These are phyloP conservation scores for Neosilurus hyrtlii DNA, from an alignment of 2,797 vertebrate genomes.

Conservation along the genomic window DNA sequence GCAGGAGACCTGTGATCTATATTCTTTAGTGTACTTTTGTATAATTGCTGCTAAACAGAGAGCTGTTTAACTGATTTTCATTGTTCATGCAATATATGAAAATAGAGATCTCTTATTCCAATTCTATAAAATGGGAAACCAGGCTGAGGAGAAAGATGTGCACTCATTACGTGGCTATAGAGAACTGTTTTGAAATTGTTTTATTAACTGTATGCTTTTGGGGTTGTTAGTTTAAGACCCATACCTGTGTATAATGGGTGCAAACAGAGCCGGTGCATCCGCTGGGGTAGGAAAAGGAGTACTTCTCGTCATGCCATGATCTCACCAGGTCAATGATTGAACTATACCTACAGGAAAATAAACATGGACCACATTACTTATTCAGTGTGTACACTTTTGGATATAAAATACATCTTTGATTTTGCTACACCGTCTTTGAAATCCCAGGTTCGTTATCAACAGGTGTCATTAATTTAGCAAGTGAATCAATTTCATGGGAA, in stretches of 20 bases:
- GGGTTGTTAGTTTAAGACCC: neutral
- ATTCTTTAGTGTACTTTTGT: neutral
- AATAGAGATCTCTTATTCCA: too few relatives aligned
- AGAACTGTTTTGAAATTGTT: neutral
- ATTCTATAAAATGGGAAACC: neutral
- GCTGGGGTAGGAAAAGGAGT: slow-evolving; percentile 79
- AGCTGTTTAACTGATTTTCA: too few relatives aligned
- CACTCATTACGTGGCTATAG: neutral
- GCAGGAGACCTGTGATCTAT: neutral
- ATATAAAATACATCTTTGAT: neutral
- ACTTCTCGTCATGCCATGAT: slow-evolving; percentile 83
- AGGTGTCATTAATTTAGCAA: neutral
- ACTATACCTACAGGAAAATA: slow-evolving; percentile 68
- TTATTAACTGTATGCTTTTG: neutral
- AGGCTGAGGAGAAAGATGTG: neutral
- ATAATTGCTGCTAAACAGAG: too few relatives aligned
- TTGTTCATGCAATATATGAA: too few relatives aligned
- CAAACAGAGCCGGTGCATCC: slow-evolving; percentile 79
- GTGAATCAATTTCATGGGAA: neutral
- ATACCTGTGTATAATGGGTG: slow-evolving; percentile 89
- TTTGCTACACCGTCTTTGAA: too few relatives aligned
- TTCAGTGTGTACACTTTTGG: neutral
- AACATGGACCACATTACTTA: neutral
- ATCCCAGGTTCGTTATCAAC: neutral
- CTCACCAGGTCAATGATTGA: slow-evolving; percentile 79